Conservation (phyloP, 2,888 invertebrate genomes). For the Phymatocera aterrima region DNA sequence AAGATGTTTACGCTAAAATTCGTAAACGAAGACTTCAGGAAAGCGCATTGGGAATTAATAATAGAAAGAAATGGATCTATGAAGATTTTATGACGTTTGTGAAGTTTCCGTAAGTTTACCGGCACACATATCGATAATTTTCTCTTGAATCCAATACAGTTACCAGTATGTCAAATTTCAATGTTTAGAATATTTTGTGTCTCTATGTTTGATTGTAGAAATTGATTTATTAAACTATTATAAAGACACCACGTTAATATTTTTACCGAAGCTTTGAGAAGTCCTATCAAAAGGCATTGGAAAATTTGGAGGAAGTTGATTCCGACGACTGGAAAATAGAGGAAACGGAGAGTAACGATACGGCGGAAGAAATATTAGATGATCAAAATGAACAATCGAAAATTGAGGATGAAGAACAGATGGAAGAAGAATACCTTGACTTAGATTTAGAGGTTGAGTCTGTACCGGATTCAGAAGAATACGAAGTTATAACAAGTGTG, state of each 20-base stretch:
- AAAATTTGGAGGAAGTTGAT: constrained; percentile 4
- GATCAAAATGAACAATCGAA: neutral
- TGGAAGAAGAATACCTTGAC: constrained; percentile 54
- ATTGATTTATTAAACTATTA: neutral
- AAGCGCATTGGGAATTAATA: constrained; percentile 7
- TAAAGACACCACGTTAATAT: neutral
- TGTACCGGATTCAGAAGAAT: constrained; percentile 46
- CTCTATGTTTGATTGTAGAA: no score
- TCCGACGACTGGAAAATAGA: neutral
- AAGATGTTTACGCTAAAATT: constrained; percentile 34
- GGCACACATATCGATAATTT: neutral
- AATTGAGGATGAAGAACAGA: constrained; percentile 38
- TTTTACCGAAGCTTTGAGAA: neutral
- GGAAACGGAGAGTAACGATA: neutral
- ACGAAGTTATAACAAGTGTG: neutral
- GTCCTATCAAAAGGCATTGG: constrained; percentile 7
- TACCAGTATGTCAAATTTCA: no score
- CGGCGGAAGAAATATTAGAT: neutral
- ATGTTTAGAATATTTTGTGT: no score
- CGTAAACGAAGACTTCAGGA: constrained; percentile 33
- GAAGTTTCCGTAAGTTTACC: constrained; percentile 25
- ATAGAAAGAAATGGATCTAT: constrained; percentile 28
- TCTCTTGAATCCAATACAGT: neutral
- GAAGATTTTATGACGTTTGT: constrained; percentile 31
- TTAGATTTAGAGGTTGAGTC: constrained; percentile 51